Percentiles rank a stretch among this genome's conserved stretches.
These are phyloP conservation scores for Labeo rohita DNA, from an alignment of 2,113 vertebrate genomes.

Conservation along the genomic window DNA sequence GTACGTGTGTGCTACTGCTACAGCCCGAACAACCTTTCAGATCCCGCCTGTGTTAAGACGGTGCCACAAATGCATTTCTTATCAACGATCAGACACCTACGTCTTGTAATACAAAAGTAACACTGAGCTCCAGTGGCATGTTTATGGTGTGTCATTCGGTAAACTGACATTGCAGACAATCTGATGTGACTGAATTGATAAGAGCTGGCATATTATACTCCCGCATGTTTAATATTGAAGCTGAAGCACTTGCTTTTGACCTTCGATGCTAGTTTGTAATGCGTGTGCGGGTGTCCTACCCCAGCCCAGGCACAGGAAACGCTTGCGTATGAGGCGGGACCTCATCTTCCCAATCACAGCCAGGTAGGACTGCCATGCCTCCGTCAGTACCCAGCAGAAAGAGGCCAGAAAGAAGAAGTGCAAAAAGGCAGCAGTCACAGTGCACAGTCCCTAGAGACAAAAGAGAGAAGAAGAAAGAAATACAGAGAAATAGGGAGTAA, in stretches of 20 bases:
- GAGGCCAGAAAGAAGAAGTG: constrained; percentile 99
- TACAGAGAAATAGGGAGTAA: constrained; percentile 1
- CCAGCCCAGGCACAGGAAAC: constrained; percentile 99
- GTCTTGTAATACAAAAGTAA: constrained; percentile 27
- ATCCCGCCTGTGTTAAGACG: constrained; percentile 59
- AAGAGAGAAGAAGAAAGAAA: constrained; percentile 6
- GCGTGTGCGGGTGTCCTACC: constrained; percentile 74
- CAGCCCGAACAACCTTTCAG: constrained; percentile 58
- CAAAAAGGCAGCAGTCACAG: constrained; percentile 95
- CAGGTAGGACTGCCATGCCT: constrained; percentile 99
- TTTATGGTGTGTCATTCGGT: constrained; percentile 53
- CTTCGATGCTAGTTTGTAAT: neutral
- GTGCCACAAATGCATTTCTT: constrained; percentile 66
- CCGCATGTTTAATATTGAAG: constrained; percentile 1
- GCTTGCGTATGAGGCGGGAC: constrained; percentile 94
- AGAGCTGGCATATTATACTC: constrained; percentile 33
- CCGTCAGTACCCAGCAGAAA: constrained; percentile 99
- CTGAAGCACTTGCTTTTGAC: neutral
- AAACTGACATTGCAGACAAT: constrained; percentile 42
- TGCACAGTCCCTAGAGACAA: constrained; percentile 85
- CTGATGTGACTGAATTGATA: constrained; percentile 42
- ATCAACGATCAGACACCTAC: constrained; percentile 46
- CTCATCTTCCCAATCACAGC: constrained; percentile 97
- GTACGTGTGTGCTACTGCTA: constrained; percentile 45
- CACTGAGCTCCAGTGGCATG: constrained; percentile 18